Conservation (phyloP, 2,888 invertebrate species). For the Diogma glabrata region DNA sequence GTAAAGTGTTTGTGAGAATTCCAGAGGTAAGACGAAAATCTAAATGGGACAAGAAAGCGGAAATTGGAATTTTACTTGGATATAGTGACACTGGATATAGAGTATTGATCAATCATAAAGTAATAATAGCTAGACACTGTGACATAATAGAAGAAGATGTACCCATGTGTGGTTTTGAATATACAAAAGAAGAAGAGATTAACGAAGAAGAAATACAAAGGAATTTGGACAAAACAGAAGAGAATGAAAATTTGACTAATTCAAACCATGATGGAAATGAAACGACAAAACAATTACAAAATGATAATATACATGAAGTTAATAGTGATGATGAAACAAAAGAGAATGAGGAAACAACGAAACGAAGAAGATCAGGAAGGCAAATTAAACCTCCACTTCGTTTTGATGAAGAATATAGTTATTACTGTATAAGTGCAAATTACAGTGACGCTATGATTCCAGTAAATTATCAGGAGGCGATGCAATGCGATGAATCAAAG, state of each 20-base stretch:
- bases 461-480: slow-evolving; percentile 26
- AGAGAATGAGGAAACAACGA: not conserved
- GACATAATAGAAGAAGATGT: slow-evolving; percentile 22
- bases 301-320: too few species aligned
- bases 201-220: slow-evolving; percentile 14
- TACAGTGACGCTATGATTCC: too few species aligned
- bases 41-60: too few species aligned
- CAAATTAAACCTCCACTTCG: slow-evolving; percentile 15
- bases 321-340: slow-evolving; percentile 6
- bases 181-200: slow-evolving; percentile 14
- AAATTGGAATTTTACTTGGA: too few species aligned
- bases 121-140: slow-evolving; percentile 22
- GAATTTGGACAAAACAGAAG: slow-evolving; percentile 13
- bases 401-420: slow-evolving; percentile 21
- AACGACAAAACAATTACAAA: too few species aligned
- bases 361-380: slow-evolving; percentile 15
- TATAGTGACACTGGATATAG: too few species aligned
- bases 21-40: too few species aligned
- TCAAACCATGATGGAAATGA: too few species aligned
- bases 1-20: too few species aligned
- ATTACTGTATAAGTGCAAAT: slow-evolving; percentile 22
- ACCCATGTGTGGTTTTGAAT: slow-evolving; percentile 17
- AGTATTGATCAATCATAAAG: too few species aligned
- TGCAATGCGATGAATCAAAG: slow-evolving; percentile 19
- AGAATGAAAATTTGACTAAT: slow-evolving; percentile 9